Base-by-base conservation (phyloP, 64 coral and sea anemone species). In the Actinia tenebrosa region DNA sequence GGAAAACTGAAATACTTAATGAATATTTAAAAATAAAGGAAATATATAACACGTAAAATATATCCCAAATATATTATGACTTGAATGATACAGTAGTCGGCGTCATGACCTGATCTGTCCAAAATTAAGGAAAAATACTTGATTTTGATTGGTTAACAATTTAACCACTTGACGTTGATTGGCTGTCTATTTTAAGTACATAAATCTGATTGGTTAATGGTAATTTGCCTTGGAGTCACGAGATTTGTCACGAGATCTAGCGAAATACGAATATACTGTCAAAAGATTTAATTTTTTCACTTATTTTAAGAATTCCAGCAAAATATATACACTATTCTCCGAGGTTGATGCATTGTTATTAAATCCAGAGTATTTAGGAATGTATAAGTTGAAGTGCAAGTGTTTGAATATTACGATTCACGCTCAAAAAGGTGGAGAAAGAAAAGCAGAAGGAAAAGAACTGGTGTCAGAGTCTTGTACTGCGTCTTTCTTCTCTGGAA, bases 361-460 rank as follows among this genome's bases (percentile, higher is more conserved):
- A 9, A 75, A 37, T n/a, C 11, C 69, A 30, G 79, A 81, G 45
- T 52, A 50, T 81, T 23, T 18, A 56, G 15, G 7, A 69, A 97
- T 97, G 94, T 92, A 86, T 78, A 97, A 97, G 22, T 89, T 93
- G 14, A 87, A 83, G 69, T 97, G 94, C 80, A 78, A 77, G 44
- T 97, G 94, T 83, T 63, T 97, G 50, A 97, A 97, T 86, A 75
- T 97, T 44, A 88, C 88, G 52, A 87, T 97, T n/a, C 91, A 97
- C 42, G 88, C 89, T 0, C 91, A 97, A 60, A 90, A 92, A 69
- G 91, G 89, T 71, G 86, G 91, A 5, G 82, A 64, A 58, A 84
- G 91, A 55, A 68, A 91, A 53, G 80, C 91, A 58, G 88, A 97
- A 9, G 94, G 94, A 5, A 88, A 88, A 45, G 52, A 79, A 44